A percentile compares a stretch with the other conserved stretches of the same genome.
Evolutionary conservation across 2,113 vertebrate species (phyloP).

Genomic region (Fukomys damarensis): DNA sequence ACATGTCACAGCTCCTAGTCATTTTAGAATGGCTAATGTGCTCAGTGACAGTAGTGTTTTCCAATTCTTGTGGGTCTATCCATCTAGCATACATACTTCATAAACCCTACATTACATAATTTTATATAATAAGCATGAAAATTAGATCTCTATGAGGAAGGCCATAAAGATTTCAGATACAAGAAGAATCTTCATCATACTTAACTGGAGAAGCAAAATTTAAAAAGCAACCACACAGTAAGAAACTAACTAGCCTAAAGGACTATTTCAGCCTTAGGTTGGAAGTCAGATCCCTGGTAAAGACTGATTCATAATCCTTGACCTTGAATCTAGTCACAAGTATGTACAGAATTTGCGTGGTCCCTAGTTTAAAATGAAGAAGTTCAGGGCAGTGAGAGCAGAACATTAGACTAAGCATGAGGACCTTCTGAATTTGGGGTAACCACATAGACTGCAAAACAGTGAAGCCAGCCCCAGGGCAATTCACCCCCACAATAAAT

Average conservation of each 20-base stretch:
- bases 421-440: neutral
- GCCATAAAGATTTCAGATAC: neutral
- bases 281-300: neutral
- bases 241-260: neutral
- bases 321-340: neutral
- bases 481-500: neutral
- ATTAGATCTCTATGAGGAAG: neutral
- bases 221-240: neutral
- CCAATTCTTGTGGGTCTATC: neutral
- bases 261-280: neutral
- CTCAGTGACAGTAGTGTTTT: neutral
- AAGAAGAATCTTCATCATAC: neutral
- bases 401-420: neutral
- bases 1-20: neutral
- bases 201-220: neutral
- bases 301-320: neutral
- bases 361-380: neutral
- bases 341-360: neutral
- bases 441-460: accelerated
- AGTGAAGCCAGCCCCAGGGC: neutral
- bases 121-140: neutral
- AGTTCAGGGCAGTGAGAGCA: neutral
- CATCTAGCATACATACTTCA: neutral
- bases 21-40: neutral
- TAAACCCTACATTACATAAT: neutral